A percentile compares a stretch with the other conserved stretches of the same genome.
Conservation (phyloP, 2,797 vertebrate species). For the Macroramphosus scolopax region DNA sequence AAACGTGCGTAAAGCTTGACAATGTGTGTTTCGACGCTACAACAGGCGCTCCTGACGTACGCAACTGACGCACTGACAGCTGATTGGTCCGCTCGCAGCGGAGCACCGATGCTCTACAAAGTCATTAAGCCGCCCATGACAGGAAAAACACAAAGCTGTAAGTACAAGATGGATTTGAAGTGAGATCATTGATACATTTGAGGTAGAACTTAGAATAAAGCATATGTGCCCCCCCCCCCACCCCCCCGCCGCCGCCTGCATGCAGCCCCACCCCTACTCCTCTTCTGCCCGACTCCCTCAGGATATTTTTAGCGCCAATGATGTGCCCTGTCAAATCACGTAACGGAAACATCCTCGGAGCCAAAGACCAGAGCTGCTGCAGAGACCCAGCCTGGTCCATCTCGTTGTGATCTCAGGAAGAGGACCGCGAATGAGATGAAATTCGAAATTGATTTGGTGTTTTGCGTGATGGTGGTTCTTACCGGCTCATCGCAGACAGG, state of each 20-base stretch:
- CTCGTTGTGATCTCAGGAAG: conserved; percentile 15
- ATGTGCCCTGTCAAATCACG: conserved; percentile 70
- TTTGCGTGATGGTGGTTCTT: conserved; percentile 56
- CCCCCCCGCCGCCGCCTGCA: conserved; percentile 4
- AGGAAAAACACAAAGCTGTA: not conserved
- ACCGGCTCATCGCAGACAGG: conserved; percentile 47
- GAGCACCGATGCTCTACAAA: conserved; percentile 4
- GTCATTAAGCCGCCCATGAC: not conserved
- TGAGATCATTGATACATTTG: not conserved
- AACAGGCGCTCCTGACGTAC: conserved; percentile 58
- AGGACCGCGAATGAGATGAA: conserved; percentile 52
- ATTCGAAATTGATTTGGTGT: conserved; percentile 30
- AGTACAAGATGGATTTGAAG: not conserved
- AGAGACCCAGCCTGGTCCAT: conserved; percentile 4
- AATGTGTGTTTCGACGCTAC: not conserved
- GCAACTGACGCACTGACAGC: conserved; percentile 57
- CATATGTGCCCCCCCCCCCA: not conserved
- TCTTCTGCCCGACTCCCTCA: conserved; percentile 72
- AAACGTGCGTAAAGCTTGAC: conserved; percentile 13
- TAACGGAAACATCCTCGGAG: conserved; percentile 72
- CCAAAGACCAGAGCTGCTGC: conserved; percentile 31
- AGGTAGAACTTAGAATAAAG: not conserved
- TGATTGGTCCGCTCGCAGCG: conserved; percentile 49
- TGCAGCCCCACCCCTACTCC: conserved; percentile 64
- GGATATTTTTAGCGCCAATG: conserved; percentile 80